Evolutionary conservation across 2,888 invertebrate genomes (phyloP), one percentile per base, ranked within the genome.

Genomic region (Metacarcinus magister): DNA sequence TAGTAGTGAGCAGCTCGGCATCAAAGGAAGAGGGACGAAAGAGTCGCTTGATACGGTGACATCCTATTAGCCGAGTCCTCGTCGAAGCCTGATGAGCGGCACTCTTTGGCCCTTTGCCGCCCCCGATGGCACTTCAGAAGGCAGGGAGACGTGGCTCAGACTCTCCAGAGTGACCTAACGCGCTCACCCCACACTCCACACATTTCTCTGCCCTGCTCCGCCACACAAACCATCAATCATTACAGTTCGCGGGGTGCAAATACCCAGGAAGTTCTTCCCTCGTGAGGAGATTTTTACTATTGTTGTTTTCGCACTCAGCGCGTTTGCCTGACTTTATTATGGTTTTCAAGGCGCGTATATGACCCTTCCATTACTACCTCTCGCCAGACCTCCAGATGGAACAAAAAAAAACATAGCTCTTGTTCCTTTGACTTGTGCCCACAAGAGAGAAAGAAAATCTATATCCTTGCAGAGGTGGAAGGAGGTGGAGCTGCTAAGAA

Each of bases 161-260:
- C 92, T n/a, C 43, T 95, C 87, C 44, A 95, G 93, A 93, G 95
- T 95, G 95, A 95, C 95, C 95, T 92, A 39, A 48, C 95, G 23
- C 95, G 32, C 92, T 87, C 82, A 28, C 48, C 82, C 32, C 92
- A 95, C 82, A 92, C 92, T 87, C 82, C 92, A 92, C 46, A 0
- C 67, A 5, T 48, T 87, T 8, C 48, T 28, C 48, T 28, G n/a
- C 19, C 10, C 43, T 67, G 32, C 60, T 54, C 60, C 46, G 7
- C 90, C 46, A 94, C 94, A 82, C 94, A 94, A 54, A 75, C 93
- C 67, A 32, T 60, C 60, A 4, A 32, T 13, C 60, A 93, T 67
- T 43, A 43, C 60, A 16, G n/a, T 60, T 54, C 44, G n/a, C 91
- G 39, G 16, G 32, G 28, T 44, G 23, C 46, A 92, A 16, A 91